phyloP scores from a whole-genome alignment of 2,113 vertebrate genomes.

The Chrysochloris asiatica region DNA sequence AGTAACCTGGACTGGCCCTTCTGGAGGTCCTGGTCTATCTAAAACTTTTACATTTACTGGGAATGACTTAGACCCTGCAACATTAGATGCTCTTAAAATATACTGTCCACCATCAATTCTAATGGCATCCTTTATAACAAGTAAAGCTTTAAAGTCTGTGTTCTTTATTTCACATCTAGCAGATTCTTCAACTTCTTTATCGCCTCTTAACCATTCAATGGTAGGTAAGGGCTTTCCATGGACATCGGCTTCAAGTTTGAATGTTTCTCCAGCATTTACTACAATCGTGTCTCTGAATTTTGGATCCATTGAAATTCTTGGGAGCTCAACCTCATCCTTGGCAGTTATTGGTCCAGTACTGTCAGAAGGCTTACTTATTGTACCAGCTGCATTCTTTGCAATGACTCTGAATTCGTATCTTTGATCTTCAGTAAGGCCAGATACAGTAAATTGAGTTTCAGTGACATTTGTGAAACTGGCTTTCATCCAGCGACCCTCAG shows the following conservation, averaged over 20 bases:
- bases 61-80: slow-evolving; percentile 93
- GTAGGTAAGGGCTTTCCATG: slow-evolving; percentile 93
- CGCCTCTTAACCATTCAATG: slow-evolving; percentile 95
- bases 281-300: slow-evolving; percentile 93
- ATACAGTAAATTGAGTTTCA: slow-evolving; percentile 97
- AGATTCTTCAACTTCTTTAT: slow-evolving; percentile 93
- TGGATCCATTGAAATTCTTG: slow-evolving; percentile 96
- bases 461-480: slow-evolving; percentile 98
- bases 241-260: slow-evolving; percentile 96
- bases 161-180: slow-evolving; percentile 94
- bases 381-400: slow-evolving; percentile 96
- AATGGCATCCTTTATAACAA: slow-evolving; percentile 94
- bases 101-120: slow-evolving; percentile 94
- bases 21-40: slow-evolving; percentile 93
- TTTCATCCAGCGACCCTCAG: slow-evolving; percentile 98
- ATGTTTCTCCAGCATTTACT: slow-evolving; percentile 94
- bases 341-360: slow-evolving; percentile 97
- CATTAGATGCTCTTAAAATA: slow-evolving; percentile 92
- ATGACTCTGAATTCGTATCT: slow-evolving; percentile 99
- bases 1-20: slow-evolving; percentile 92
- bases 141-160: slow-evolving; percentile 91
- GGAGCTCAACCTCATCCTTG: slow-evolving; percentile 94
- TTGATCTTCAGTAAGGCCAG: slow-evolving; percentile 95
- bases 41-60: slow-evolving; percentile 94
- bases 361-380: slow-evolving; percentile 96